Evolutionary conservation across 2,113 vertebrate species (phyloP).

Genomic region (Ailurus styani): DNA sequence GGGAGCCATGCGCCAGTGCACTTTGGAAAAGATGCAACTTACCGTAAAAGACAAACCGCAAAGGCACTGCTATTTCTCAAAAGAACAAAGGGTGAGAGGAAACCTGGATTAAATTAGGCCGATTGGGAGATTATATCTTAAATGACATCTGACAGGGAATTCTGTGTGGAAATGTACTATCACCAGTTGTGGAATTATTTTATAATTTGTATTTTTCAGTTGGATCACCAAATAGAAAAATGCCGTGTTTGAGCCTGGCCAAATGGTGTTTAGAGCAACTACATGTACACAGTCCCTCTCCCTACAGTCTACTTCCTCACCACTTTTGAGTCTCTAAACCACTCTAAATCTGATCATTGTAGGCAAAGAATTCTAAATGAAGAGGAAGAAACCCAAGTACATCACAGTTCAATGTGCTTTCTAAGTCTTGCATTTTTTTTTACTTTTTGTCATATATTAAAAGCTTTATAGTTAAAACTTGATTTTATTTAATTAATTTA

Average conservation of each 20-base stretch:
- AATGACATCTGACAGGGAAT: not conserved
- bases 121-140: not conserved
- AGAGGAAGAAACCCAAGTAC: not conserved
- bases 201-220: not conserved
- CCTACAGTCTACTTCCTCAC: not conserved
- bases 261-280: rapidly evolving
- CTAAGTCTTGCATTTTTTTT: not conserved
- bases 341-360: not conserved
- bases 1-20: not conserved
- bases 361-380: not conserved
- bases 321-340: not conserved
- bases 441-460: not conserved
- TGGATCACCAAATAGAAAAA: not conserved
- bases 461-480: not conserved
- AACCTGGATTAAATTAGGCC: not conserved
- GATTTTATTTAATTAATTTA: too few relatives aligned
- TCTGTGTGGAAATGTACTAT: not conserved
- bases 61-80: not conserved
- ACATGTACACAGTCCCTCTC: rapidly evolving
- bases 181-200: not conserved
- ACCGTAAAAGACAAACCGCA: not conserved
- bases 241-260: not conserved
- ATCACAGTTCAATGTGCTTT: not conserved
- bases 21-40: not conserved
- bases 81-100: not conserved